A percentile compares a stretch with the other conserved stretches of the same genome.
phyloP scores from a whole-genome alignment of 2,888 invertebrate species.

The Melinopterus prodromus region DNA sequence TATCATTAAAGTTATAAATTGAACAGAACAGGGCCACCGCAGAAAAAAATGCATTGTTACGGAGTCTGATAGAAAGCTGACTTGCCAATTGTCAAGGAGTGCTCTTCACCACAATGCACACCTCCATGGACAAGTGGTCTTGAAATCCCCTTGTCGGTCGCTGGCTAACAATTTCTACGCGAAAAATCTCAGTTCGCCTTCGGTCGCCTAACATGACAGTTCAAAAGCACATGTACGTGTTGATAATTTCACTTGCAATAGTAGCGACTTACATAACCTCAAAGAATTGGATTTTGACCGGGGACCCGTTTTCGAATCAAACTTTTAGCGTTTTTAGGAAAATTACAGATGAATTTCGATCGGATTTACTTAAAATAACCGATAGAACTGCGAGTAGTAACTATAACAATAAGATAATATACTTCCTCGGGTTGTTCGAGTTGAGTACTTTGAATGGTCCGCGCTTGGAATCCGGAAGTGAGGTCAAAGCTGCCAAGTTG shows the following conservation, averaged over 20 bases:
- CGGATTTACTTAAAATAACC: conserved; percentile 10
- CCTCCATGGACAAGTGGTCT: conserved; percentile 52
- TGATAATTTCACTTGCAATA: conserved; percentile 31
- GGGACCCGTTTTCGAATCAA: conserved; percentile 12
- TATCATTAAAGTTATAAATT: neutral
- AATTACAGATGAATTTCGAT: conserved; percentile 9
- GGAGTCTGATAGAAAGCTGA: conserved; percentile 47
- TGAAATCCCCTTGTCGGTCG: conserved; percentile 46
- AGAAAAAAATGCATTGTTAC: conserved; percentile 9
- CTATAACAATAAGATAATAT: conserved; percentile 39
- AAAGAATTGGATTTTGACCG: conserved; percentile 21
- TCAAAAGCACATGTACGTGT: conserved; percentile 32
- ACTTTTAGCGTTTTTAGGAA: neutral
- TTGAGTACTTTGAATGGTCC: conserved; percentile 71
- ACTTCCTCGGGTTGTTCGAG: conserved; percentile 81
- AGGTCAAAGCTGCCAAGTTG: conserved; percentile 79
- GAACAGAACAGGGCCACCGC: conserved; percentile 19
- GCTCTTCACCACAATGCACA: conserved; percentile 41
- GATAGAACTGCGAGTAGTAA: conserved; percentile 6
- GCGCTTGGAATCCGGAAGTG: conserved; percentile 75
- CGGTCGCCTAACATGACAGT: conserved; percentile 25
- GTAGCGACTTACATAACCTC: conserved; percentile 30
- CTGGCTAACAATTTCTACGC: conserved; percentile 44
- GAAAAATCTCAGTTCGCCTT: conserved; percentile 39
- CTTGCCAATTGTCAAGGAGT: conserved; percentile 48